These are phyloP conservation scores for Decapterus maruadsi DNA, from an alignment of 2,797 vertebrate genomes.

Conservation along the genomic window DNA sequence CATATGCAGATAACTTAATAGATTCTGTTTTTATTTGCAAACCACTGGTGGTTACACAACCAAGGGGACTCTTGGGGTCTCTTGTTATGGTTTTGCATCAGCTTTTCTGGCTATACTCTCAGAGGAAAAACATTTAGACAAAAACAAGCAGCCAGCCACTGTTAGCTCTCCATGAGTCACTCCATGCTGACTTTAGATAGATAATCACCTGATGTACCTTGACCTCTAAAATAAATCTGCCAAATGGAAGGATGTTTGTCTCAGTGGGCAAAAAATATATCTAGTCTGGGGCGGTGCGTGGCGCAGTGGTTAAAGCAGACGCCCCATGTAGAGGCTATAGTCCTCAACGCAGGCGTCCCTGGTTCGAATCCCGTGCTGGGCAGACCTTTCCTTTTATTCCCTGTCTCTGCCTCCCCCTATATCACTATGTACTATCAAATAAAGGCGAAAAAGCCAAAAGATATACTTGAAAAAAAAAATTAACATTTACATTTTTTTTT, in stretches of 20 bases:
- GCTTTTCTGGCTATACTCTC: conserved; percentile 2
- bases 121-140: neutral
- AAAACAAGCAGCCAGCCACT: neutral
- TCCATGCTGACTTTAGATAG: conserved; percentile 21
- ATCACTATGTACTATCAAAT: too few relatives aligned
- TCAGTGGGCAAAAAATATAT: neutral
- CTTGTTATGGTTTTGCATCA: conserved; percentile 38
- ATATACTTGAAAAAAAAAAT: too few relatives aligned
- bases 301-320: too few relatives aligned
- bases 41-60: conserved; percentile 23
- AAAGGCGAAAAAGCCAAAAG: too few relatives aligned
- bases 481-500: too few relatives aligned
- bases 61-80: neutral
- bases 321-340: too few relatives aligned
- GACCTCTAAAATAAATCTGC: neutral
- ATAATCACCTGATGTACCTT: conserved; percentile 21
- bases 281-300: too few relatives aligned
- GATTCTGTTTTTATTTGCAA: conserved; percentile 21
- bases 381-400: too few relatives aligned
- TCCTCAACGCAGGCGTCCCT: too few relatives aligned
- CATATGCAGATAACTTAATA: conserved; percentile 22
- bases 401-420: too few relatives aligned
- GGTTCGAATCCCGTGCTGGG: too few relatives aligned
- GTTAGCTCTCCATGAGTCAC: conserved; percentile 1
- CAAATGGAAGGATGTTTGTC: neutral